Conservation (phyloP, 2,888 invertebrate species). For the Adineta ricciae region DNA sequence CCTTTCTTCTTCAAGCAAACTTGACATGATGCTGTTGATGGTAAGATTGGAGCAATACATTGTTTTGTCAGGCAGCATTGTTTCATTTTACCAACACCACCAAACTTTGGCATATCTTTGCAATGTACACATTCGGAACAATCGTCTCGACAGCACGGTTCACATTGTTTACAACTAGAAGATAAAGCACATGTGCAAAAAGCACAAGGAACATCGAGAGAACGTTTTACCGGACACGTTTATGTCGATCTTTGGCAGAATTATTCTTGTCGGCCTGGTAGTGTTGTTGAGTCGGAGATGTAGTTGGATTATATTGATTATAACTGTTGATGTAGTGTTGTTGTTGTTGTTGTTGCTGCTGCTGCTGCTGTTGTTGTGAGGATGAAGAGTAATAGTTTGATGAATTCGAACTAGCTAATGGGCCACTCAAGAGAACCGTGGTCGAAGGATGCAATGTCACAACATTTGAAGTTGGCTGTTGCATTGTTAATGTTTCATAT, state of each 20-base stretch:
- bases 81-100: constrained; percentile 84
- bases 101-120: constrained; percentile 91
- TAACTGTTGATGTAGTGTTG: background rate
- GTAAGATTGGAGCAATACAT: constrained; percentile 77
- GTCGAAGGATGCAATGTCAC: background rate
- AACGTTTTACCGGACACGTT: background rate
- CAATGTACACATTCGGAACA: constrained; percentile 93
- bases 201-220: background rate
- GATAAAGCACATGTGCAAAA: background rate
- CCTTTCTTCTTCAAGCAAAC: constrained; percentile 69
- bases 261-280: background rate
- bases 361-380: background rate
- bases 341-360: background rate
- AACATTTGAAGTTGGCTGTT: background rate
- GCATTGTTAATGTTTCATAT: background rate
- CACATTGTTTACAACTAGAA: constrained; percentile 68
- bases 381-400: background rate
- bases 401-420: background rate
- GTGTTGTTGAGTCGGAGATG: background rate
- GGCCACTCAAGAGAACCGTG: background rate
- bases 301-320: background rate
- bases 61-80: constrained; percentile 92
- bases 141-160: constrained; percentile 80
- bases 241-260: background rate
- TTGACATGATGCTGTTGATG: constrained; percentile 78